Percentiles rank a stretch among this genome's conserved stretches.
phyloP scores from a whole-genome alignment of 1,140 invertebrate species.

The Drosophila jambulina region DNA sequence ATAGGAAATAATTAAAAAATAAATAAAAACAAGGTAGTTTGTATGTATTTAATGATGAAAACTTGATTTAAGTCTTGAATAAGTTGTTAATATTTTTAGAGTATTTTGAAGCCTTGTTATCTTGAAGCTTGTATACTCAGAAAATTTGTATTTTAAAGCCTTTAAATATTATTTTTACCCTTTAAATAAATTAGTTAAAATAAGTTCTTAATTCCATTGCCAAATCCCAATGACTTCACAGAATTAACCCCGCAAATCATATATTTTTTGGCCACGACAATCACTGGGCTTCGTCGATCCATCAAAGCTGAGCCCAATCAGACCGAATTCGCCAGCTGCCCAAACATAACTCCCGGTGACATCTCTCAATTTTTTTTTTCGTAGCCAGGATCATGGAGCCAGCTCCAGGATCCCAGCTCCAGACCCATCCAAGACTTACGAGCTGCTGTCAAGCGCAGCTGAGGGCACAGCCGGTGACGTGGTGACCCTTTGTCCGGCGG shows the following conservation, averaged over 20 bases:
- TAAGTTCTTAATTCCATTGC: no score
- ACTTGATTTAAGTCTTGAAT: no score
- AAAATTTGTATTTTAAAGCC: no score
- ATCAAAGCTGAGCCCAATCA: conserved; percentile 12
- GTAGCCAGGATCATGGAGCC: neutral
- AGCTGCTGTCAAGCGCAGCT: conserved; percentile 72
- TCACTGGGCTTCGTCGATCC: neutral
- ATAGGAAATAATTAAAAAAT: no score
- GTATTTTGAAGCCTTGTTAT: neutral
- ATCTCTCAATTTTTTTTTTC: neutral
- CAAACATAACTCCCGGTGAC: conserved; percentile 9
- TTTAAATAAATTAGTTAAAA: neutral
- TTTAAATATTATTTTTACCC: neutral
- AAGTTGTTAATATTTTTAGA: no score
- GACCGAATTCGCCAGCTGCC: neutral
- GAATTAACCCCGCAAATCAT: neutral
- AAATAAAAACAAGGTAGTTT: no score
- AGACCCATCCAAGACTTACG: conserved; percentile 43
- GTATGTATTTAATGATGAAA: no score
- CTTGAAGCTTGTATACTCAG: neutral
- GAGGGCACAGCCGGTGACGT: conserved; percentile 55
- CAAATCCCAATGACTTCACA: neutral
- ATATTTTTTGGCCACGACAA: neutral
- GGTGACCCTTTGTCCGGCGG: conserved; percentile 60
- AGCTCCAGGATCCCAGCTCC: neutral